Evolutionary conservation across 2,113 vertebrate genomes (phyloP), one percentile per base, ranked within the genome.

Genomic region (Morone saxatilis): DNA sequence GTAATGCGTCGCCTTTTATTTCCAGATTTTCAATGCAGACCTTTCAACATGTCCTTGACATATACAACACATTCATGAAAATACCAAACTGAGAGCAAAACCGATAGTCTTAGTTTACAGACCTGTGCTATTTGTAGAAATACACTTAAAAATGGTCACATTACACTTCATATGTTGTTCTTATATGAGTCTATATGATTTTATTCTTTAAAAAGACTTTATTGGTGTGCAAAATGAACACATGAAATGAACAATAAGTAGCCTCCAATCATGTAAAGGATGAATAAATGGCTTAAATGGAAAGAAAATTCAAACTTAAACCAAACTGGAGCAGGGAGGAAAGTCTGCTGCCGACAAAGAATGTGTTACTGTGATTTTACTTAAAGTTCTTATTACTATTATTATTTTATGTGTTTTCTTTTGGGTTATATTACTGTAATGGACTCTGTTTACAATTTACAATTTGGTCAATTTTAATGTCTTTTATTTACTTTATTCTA

Each of bases 1-100:
- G 45, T 1, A 1, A n/a, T 16, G 1, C n/a, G 4, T 16, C 1
- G 0, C 38, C 16, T 65, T 22, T 2, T 10, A 9, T 43, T 5
- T 76, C 20, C 57, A 9, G 16, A 43, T 56, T 41, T 5, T 48
- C 22, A 16, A 13, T 31, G 1, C 13, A 45, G 54, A n/a, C 71
- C 16, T 57, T 59, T 43, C 7, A 16, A 0, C 4, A 25, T 25
- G 31, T 38, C 31, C 59, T 59, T 59, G 0, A 31, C 12, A 6
- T 12, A 5, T n/a, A 31, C 31, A 31, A 31, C 31, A 31, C 31
- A 31, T 31, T 31, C 1, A 12, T 47, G 22, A 59, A 2, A 59
- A 31, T 13, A 36, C 17, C 0, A 61, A 60, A 38, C 6, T 36
- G 12, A 14, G 22, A 45, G 45, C 17, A 69, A 69, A n/a, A 13